Conservation (phyloP, 2,113 vertebrate genomes). For the Paraplagusia blochii region DNA sequence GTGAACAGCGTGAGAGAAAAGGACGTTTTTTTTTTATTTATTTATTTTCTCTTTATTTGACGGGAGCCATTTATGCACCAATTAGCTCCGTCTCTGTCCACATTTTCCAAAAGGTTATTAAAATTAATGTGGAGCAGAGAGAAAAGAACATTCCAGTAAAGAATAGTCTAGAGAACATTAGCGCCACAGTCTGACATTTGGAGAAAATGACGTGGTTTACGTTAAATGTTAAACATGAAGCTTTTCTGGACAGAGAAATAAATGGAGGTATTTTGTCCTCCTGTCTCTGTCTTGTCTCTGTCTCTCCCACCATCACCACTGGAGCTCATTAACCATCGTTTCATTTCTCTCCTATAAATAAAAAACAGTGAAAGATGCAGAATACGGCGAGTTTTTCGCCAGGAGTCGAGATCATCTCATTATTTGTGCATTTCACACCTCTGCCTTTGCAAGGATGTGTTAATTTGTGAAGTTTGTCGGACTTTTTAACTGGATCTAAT, state of each 20-base stretch:
- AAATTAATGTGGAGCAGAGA: constrained; percentile 25
- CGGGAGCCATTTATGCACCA: constrained; percentile 17
- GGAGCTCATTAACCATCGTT: background rate
- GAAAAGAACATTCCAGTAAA: constrained; percentile 10
- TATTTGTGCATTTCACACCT: background rate
- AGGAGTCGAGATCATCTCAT: too few relatives aligned
- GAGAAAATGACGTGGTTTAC: background rate
- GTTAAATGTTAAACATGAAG: constrained; percentile 13
- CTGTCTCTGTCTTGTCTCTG: too few relatives aligned
- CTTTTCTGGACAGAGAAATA: background rate
- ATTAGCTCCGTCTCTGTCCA: constrained; percentile 3
- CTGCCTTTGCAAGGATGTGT: background rate
- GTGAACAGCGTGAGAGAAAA: constrained; percentile 9
- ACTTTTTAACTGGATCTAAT: background rate
- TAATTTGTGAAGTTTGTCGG: background rate
- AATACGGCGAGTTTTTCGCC: too few relatives aligned
- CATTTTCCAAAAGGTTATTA: constrained; percentile 27
- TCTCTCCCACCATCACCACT: background rate
- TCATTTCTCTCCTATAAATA: background rate
- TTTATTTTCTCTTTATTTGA: too few relatives aligned
- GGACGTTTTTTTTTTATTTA: constrained; percentile 17
- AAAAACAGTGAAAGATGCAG: background rate
- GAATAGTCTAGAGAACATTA: constrained; percentile 6
- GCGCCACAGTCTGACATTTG: constrained; percentile 17
- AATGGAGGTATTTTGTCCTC: too few relatives aligned